Conservation (phyloP, 2,888 invertebrate species). For the Geophilus truncorum region DNA sequence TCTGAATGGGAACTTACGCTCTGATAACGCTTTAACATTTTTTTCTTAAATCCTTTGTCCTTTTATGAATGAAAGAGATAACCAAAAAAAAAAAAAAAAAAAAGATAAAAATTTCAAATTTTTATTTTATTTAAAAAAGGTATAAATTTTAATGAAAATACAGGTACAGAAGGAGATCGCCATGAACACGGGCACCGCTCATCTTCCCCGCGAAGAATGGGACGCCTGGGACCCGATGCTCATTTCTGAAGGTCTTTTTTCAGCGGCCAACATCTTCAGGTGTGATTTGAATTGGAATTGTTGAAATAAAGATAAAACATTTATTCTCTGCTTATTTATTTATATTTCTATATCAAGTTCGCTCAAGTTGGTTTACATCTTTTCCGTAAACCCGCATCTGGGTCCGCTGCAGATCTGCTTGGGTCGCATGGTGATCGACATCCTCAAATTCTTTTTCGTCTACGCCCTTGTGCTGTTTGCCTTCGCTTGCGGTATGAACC, state of each 20-base stretch:
- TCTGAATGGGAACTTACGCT: background rate
- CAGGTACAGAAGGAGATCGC: slow-evolving; percentile 69
- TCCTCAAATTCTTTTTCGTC: slow-evolving; percentile 58
- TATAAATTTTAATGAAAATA: background rate
- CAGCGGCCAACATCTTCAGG: slow-evolving; percentile 91
- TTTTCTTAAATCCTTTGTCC: no score
- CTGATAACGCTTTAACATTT: no score
- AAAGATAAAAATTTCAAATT: background rate
- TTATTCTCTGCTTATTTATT: no score
- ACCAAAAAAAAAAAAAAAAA: no score
- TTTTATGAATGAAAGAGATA: no score
- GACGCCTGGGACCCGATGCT: slow-evolving; percentile 98
- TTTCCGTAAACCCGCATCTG: slow-evolving; percentile 59
- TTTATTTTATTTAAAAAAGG: background rate
- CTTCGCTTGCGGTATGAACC: slow-evolving; percentile 65
- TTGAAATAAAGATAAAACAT: background rate
- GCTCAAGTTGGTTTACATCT: slow-evolving; percentile 60
- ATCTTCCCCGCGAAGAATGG: slow-evolving; percentile 82
- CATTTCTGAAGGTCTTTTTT: slow-evolving; percentile 91
- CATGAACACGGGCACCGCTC: slow-evolving; percentile 48
- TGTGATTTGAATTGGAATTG: slow-evolving; percentile 6
- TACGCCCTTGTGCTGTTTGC: slow-evolving; percentile 57
- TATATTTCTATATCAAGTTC: slow-evolving; percentile 47
- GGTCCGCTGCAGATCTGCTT: slow-evolving; percentile 60
- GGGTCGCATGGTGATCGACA: slow-evolving; percentile 59